A percentile compares a stretch with the other conserved stretches of the same genome.
Evolutionary conservation across 2,888 invertebrate genomes (phyloP).

Genomic region (Allophyes oxyacanthae): DNA sequence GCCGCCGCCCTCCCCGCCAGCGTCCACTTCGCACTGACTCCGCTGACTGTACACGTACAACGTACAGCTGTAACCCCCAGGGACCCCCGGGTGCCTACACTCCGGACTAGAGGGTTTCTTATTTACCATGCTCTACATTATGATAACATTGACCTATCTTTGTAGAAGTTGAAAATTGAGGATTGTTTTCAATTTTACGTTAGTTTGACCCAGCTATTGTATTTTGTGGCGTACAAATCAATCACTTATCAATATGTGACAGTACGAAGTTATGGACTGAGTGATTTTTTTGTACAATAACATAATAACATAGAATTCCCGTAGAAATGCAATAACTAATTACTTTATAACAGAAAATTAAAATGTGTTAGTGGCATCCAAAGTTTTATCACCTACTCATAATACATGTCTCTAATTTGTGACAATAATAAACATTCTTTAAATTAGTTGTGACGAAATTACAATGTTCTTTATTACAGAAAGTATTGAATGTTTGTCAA

Average conservation of each 20-base stretch:
- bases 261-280: slow-evolving; percentile 7
- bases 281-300: slow-evolving; percentile 39
- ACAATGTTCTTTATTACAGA: slow-evolving; percentile 54
- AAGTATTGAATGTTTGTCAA: slow-evolving; percentile 66
- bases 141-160: slow-evolving; percentile 34
- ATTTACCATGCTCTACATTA: slow-evolving; percentile 35
- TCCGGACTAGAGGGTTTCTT: slow-evolving; percentile 36
- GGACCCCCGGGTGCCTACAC: slow-evolving; percentile 5
- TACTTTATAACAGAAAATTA: slow-evolving; percentile 35
- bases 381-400: slow-evolving; percentile 43
- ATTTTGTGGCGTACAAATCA: slow-evolving; percentile 34
- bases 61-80: not conserved
- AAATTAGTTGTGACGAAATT: slow-evolving; percentile 56
- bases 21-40: slow-evolving; percentile 54
- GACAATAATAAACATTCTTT: slow-evolving; percentile 70
- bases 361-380: slow-evolving; percentile 53
- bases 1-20: slow-evolving; percentile 49
- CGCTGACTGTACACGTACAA: slow-evolving; percentile 4
- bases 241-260: slow-evolving; percentile 16
- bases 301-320: slow-evolving; percentile 22
- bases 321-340: slow-evolving; percentile 36
- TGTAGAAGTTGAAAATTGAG: slow-evolving; percentile 29
- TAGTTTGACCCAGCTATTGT: slow-evolving; percentile 31
- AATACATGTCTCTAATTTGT: slow-evolving; percentile 61
- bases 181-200: slow-evolving; percentile 35